Conservation (phyloP, 1,140 invertebrate genomes). For the Lordiphosa mommai region DNA sequence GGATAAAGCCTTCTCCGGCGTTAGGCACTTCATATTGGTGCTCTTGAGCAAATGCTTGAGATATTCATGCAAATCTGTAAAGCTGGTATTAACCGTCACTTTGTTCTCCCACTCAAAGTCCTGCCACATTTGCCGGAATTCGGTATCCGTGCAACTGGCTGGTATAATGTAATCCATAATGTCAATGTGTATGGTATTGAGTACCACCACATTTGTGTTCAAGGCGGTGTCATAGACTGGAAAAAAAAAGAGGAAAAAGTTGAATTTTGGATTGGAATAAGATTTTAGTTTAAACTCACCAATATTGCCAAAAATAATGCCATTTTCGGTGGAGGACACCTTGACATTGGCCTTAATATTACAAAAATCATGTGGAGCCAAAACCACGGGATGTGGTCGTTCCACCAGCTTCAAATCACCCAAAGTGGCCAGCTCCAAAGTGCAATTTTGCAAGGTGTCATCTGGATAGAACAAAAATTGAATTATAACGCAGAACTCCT, state of each 20-base stretch:
- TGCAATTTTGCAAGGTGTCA: slow-evolving; percentile 98
- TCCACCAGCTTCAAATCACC: slow-evolving; percentile 99
- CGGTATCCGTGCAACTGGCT: slow-evolving; percentile 95
- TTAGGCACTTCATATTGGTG: slow-evolving; percentile 99
- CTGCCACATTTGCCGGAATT: slow-evolving; percentile 99
- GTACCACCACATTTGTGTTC: slow-evolving; percentile 96
- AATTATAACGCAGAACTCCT: not conserved
- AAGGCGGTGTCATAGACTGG: slow-evolving; percentile 96
- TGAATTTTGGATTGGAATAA: not conserved
- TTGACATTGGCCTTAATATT: slow-evolving; percentile 99
- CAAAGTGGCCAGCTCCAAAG: slow-evolving; percentile 97
- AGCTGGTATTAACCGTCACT: slow-evolving; percentile 97
- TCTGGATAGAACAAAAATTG: slow-evolving; percentile 58
- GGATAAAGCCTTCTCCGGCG: slow-evolving; percentile 95
- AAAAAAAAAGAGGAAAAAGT: not conserved
- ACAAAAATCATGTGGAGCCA: slow-evolving; percentile 98
- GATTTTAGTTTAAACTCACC: slow-evolving; percentile 81
- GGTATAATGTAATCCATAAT: slow-evolving; percentile 99
- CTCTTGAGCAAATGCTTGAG: slow-evolving; percentile 94
- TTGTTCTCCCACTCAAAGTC: slow-evolving; percentile 99
- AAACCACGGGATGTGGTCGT: slow-evolving; percentile 95
- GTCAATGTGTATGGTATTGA: slow-evolving; percentile 99
- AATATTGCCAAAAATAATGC: slow-evolving; percentile 99
- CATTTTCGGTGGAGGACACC: slow-evolving; percentile 98
- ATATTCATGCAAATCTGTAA: slow-evolving; percentile 96